Evolutionary conservation across 2,113 vertebrate species (phyloP).

Genomic region (Myiagra hebetior): DNA sequence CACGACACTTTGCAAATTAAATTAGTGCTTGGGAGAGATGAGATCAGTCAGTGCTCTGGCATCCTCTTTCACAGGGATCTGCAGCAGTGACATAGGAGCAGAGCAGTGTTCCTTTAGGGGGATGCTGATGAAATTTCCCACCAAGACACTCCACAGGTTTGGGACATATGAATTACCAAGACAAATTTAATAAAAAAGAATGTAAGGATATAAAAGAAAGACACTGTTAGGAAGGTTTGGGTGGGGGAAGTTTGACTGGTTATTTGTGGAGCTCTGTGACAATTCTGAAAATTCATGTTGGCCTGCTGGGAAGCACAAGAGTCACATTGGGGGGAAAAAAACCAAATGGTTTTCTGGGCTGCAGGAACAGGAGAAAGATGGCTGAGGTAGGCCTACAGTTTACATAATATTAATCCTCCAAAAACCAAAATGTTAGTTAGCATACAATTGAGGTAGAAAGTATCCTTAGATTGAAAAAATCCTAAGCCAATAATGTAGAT

Average conservation of each 20-base stretch:
- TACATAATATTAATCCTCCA: background rate
- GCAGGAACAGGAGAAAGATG: background rate
- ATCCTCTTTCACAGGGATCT: background rate
- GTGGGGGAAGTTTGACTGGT: background rate
- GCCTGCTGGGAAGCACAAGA: background rate
- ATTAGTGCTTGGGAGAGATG: slow-evolving; percentile 15
- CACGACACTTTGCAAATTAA: slow-evolving; percentile 39
- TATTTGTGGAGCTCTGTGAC: background rate
- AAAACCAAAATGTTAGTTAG: background rate
- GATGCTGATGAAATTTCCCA: background rate
- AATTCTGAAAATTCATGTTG: background rate
- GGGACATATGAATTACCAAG: background rate
- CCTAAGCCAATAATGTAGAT: background rate
- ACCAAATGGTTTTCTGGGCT: background rate
- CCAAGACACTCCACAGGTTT: background rate
- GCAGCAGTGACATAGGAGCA: background rate
- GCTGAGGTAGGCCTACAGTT: background rate
- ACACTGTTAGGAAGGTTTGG: background rate
- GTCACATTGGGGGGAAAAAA: background rate
- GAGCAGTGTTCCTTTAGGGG: background rate
- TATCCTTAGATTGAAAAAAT: background rate
- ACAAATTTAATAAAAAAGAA: background rate
- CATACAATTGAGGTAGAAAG: background rate
- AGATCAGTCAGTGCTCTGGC: background rate
- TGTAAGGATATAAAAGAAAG: background rate